Evolutionary conservation across 2,113 vertebrate genomes (phyloP), one percentile per base, ranked within the genome.

Genomic region (Psettodes erumei): DNA sequence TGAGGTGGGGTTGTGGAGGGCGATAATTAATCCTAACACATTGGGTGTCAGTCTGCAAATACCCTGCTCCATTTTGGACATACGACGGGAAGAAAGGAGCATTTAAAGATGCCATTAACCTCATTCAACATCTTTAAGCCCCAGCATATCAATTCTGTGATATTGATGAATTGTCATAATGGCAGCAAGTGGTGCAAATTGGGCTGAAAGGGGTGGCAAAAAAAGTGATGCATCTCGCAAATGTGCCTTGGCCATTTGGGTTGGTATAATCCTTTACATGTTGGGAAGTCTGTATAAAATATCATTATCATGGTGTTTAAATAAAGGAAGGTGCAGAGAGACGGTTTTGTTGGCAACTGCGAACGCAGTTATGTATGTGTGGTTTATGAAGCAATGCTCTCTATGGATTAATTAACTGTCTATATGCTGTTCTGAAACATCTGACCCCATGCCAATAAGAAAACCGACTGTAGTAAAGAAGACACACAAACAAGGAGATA

Each of bases 11-110:
- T 85, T 83, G 85, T 43, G 72, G 75, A 73, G 83, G 81, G 82
- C 30, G 84, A 90, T 93, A 93, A 94, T 94, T 94, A 93, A 93
- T 91, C 92, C 90, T 68, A 86, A 87, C 88, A 84, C 87, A 86
- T 81, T 78, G 81, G 83, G 75, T 89, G 87, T 86, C 90, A 87
- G 83, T 75, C 86, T 80, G 84, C 87, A 91, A 92, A 91, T 88
- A 86, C 85, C 62, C 74, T 28, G 67, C 86, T 88, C 75, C 54
- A 54, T 80, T 89, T 88, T 83, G 84, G 81, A 85, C 80, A 64
- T 43, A 75, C 11, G 61, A 63, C 40, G 68, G 70, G 75, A 83
- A 88, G 86, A 92, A 92, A 89, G 75, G 85, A 84, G 69, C 79
- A 35, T 88, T 92, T 90, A 88, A 90, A 90, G 86, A 91, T 69